Percentiles rank a stretch among this genome's conserved stretches.
Conservation (phyloP, 2,113 vertebrate genomes). For the Peromyscus polionotus region DNA sequence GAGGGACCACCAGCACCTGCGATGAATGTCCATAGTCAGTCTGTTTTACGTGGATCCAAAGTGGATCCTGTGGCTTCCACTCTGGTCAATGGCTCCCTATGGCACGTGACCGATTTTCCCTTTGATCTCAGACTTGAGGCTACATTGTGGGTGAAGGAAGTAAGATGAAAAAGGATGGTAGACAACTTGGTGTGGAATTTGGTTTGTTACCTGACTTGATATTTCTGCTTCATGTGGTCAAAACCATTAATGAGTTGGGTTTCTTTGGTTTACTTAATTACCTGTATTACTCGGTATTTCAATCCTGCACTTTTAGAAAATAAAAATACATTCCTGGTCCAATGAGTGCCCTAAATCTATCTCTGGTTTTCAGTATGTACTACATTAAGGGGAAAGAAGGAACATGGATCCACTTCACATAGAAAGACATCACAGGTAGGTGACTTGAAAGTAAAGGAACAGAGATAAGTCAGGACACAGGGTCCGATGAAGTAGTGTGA, state of each 20-base stretch:
- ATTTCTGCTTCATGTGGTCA: not conserved
- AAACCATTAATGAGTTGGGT: not conserved
- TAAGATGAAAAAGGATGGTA: not conserved
- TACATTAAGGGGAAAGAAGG: not conserved
- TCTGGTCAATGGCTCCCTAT: not conserved
- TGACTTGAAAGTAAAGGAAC: not conserved
- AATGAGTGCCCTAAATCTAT: not conserved
- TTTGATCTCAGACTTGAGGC: not conserved
- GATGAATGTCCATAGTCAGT: not conserved
- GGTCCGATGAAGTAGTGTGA: not conserved
- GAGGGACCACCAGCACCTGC: not conserved
- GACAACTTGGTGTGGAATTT: not conserved
- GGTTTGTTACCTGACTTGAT: not conserved
- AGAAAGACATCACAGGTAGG: not conserved
- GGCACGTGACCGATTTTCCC: not conserved
- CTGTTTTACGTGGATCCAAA: not conserved
- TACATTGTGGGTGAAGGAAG: not conserved
- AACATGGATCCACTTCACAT: not conserved
- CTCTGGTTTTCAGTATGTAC: not conserved
- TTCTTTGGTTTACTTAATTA: not conserved
- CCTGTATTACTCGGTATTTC: not conserved
- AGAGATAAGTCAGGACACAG: not conserved
- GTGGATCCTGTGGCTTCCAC: not conserved
- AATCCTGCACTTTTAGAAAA: not conserved
- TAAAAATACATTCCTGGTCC: not conserved